Base-by-base conservation (phyloP, 2,888 invertebrate species). In the Agrenia bidenticulata region DNA sequence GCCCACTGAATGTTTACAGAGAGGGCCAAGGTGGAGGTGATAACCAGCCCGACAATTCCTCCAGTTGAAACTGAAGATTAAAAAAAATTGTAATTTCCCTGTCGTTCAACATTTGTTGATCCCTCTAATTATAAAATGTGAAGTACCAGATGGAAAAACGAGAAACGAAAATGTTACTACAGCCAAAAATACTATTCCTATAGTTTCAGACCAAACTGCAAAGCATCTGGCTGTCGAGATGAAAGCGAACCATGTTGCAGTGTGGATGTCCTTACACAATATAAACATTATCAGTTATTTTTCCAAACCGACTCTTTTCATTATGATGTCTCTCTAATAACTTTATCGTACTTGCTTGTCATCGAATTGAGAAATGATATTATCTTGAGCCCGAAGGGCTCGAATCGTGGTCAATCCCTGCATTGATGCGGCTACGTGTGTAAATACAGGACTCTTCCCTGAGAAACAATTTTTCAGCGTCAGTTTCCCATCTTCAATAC, bases 361-460 rank as follows among this genome's bases (percentile, higher is more conserved):
- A 78, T 91, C 91, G 76, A 92, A 91, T 77, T 90, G 89, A 75
- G 85, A 83, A 56, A 86, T 84, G 39, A 96, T 85, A 23, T 89
- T 86, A 60, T 86, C 84, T 78, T 93, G 89, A 0, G 92, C 92
- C 5, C 86, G 86, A 79, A 92, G 94, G 0, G 95, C 92, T 60
- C 96, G 85, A 55, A 98, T 94, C 0, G 96, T 95, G 0, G 92
- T 87, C 69, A 98, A 83, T 0, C 97, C 97, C 79, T 92, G 90
- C 13, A 97, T 82, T 0, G 93, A 88, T 27, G 94, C 90, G 77
- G 89, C 91, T 77, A 97, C 82, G 79, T 96, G 95, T 1, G 91
- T 90, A 81, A 94, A 97, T n/a, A 97, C 91, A 0, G 97, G 97
- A 77, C 94, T 94, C 61, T 62, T 69, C 1, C 63, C 72, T 69